Percentiles rank a stretch among this genome's conserved stretches.
These are phyloP conservation scores for Mirounga angustirostris DNA, from an alignment of 2,113 vertebrate species.

Conservation along the genomic window DNA sequence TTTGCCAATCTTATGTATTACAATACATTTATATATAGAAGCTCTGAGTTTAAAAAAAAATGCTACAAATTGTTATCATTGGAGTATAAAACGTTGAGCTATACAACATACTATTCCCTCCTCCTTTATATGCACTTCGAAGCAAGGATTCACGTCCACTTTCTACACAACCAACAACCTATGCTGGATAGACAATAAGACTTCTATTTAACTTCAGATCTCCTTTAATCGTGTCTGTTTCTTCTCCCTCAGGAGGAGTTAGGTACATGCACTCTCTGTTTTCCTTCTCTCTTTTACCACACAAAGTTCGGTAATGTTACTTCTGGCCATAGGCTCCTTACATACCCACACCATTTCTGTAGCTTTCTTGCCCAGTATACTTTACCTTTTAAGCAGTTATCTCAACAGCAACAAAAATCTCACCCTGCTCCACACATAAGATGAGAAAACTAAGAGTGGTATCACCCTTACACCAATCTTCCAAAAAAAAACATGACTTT, in stretches of 20 bases:
- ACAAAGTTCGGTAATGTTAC: background rate
- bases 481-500: background rate
- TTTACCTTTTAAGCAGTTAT: background rate
- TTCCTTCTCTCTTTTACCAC: background rate
- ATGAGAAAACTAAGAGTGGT: constrained; percentile 22
- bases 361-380: background rate
- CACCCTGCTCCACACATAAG: background rate
- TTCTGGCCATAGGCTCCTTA: background rate
- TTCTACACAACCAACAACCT: background rate
- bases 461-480: background rate
- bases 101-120: background rate
- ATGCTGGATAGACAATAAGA: background rate
- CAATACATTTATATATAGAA: background rate
- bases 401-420: constrained; percentile 25
- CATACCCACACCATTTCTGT: background rate
- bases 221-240: background rate
- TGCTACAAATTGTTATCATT: background rate
- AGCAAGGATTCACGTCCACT: background rate
- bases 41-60: background rate
- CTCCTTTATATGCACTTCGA: background rate
- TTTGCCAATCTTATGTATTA: background rate
- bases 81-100: background rate
- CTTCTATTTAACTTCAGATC: background rate
- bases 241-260: background rate
- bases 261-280: background rate